Evolutionary conservation across 2,888 invertebrate species (phyloP), one percentile per base, ranked within the genome.

Genomic region (Parnassius apollo): DNA sequence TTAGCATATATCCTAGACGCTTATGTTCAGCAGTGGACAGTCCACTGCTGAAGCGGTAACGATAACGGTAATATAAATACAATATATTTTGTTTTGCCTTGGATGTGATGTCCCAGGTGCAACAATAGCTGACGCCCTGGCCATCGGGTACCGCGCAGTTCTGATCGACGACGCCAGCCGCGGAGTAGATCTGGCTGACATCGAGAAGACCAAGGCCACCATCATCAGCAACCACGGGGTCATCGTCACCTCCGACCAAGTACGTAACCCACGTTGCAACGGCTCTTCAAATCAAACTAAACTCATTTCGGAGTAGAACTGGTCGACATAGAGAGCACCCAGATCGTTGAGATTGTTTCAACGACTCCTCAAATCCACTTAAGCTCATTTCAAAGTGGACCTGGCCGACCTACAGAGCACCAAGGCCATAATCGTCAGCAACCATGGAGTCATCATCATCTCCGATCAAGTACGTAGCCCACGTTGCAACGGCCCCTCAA

Each of bases 151-250:
- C 89, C 94, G 98, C 68, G 96, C 98, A 11, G 93, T 97, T 57
- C 88, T 98, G 44, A 93, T 98, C 10, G 98, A 98, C 72, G 98
- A 98, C 86, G 98, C 98, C 69, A 95, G 96, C 73, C 94, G 98
- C 56, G 98, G 98, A 2, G 97, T 98, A 0, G 95, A 96, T 83
- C 86, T 96, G 42, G 93, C 95, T 22, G 97, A 97, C 78, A 98
- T 98, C 64, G 96, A 96, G 80, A 93, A 93, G 74, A 97, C 96
- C 52, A 96, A 96, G 82, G 92, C 95, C 62, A 94, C 94, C 66
- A 94, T 98, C 18, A 91, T 94, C 59, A 93, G 93, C 65, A 95
- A 95, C 76, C 94, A 96, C 76, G 98, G 97, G 0, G 95, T 97
- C 57, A 95, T 98, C 73, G 94, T 97, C 35, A 93, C 94, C 75